Percentiles rank a stretch among this genome's conserved stretches.
Conservation (phyloP, 1,140 invertebrate genomes). For the Planococcus citri region DNA sequence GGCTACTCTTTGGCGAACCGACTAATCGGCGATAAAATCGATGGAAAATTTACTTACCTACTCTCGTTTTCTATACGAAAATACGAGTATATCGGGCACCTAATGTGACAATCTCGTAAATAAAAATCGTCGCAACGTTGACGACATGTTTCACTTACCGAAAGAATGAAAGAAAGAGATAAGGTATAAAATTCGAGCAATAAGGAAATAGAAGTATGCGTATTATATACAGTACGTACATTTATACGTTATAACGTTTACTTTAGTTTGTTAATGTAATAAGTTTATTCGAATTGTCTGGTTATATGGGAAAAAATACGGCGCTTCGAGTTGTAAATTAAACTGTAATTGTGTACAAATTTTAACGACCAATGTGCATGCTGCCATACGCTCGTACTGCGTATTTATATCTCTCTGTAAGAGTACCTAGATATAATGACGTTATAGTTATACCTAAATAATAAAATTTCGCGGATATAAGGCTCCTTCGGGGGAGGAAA, state of each 20-base stretch:
- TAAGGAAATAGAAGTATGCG: background rate
- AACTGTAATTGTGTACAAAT: background rate
- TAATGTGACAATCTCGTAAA: too few relatives aligned
- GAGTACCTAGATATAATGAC: too few relatives aligned
- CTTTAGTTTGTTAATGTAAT: background rate
- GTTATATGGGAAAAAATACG: background rate
- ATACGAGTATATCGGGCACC: too few relatives aligned
- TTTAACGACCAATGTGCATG: background rate
- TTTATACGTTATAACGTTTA: too few relatives aligned
- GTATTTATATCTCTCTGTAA: background rate
- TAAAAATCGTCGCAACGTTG: too few relatives aligned
- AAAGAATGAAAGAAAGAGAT: too few relatives aligned
- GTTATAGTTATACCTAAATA: background rate
- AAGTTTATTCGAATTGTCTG: background rate
- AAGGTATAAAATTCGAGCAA: background rate
- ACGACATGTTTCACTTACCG: too few relatives aligned
- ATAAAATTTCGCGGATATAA: conserved; percentile 1
- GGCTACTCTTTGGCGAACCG: too few relatives aligned
- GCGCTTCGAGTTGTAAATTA: background rate
- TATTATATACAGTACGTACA: too few relatives aligned
- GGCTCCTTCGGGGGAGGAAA: background rate
- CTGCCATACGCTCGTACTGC: background rate
- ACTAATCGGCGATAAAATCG: too few relatives aligned
- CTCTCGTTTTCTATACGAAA: too few relatives aligned
- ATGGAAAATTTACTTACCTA: too few relatives aligned